phyloP scores from a whole-genome alignment of 2,888 invertebrate genomes.

The Leptodirus hochenwartii region DNA sequence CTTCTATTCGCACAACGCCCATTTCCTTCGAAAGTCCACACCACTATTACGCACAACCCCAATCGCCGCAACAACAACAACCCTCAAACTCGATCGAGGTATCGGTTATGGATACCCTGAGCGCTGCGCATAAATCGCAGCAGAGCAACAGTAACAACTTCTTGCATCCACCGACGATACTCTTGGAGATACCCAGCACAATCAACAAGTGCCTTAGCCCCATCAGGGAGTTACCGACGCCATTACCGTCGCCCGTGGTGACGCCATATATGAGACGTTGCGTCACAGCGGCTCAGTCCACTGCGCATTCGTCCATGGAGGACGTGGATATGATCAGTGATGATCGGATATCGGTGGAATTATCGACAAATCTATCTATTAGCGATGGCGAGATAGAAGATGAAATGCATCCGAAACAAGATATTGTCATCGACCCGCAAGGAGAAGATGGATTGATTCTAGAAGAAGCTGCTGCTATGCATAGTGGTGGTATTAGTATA shows the following conservation, averaged over 20 bases:
- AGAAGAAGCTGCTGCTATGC: conserved; percentile 27
- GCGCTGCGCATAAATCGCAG: conserved; percentile 39
- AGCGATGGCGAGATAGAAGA: conserved; percentile 21
- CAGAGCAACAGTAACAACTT: conserved; percentile 35
- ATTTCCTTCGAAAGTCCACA: conserved; percentile 48
- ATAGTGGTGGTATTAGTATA: too few relatives aligned
- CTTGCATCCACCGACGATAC: conserved; percentile 54
- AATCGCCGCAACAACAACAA: conserved; percentile 15
- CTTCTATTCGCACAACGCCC: conserved; percentile 41
- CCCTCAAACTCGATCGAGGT: conserved; percentile 29
- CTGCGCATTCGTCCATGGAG: conserved; percentile 25
- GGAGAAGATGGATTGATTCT: conserved; percentile 27
- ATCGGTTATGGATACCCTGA: conserved; percentile 47
- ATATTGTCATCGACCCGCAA: conserved; percentile 26
- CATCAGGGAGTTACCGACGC: conserved; percentile 59
- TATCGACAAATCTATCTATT: conserved; percentile 17
- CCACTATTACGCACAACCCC: neutral
- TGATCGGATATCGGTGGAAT: conserved; percentile 29
- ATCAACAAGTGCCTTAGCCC: conserved; percentile 65
- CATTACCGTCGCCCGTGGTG: conserved; percentile 51
- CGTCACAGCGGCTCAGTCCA: conserved; percentile 16
- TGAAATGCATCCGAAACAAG: conserved; percentile 21
- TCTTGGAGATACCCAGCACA: conserved; percentile 55
- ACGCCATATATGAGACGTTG: conserved; percentile 42
- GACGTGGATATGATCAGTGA: conserved; percentile 31